Base-by-base conservation (phyloP, 1,140 invertebrate species). In the Formica exsecta region DNA sequence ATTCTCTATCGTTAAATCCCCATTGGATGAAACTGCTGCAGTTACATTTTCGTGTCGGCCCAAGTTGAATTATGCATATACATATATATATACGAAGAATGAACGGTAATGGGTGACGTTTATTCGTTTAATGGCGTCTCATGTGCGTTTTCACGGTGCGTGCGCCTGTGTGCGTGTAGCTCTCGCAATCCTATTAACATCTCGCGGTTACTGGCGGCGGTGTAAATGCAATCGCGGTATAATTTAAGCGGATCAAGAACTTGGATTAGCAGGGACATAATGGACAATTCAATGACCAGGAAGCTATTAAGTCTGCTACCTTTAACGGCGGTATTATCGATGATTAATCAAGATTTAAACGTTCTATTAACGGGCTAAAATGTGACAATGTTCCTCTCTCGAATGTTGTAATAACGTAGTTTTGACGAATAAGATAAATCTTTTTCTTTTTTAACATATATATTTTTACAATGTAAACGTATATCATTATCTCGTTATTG, bases 221-320 rank as follows among this genome's bases (percentile, higher is more conserved):
- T 71, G 79, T 54, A 81, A 81, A 81, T 61, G 66, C 79, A 83
- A 83, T 83, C 79, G 68, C 29, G 79, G 79, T 83, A 83, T 83
- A 83, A 83, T 83, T 83, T 73, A 83, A 83, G 79, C 54, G 68
- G 79, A 83, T 83, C 68, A 83, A 83, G 79, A 83, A 83, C 68
- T 74, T 83, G 79, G 68, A 83, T 83, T 83, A 83, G 79, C 66
- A 73, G 38, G 25, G 68, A 74, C 54, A 62, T 83, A 83, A 83
- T 74, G 79, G 38, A 83, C 79, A 70, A 83, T 74, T 83, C 68
- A 48, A 73, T 83, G 79, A 74, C 68, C 79, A 48, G 79, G 68
- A 83, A 73, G 68, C 68, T 74, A 83, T 81, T 61, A 61, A 83
- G 68, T 83, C 38, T 36, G 57, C 38, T 64, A 48, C 54, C 54